A percentile compares a stretch with the other conserved stretches of the same genome.
phyloP scores from a whole-genome alignment of 2,797 vertebrate genomes.

The Argyrosomus regius region DNA sequence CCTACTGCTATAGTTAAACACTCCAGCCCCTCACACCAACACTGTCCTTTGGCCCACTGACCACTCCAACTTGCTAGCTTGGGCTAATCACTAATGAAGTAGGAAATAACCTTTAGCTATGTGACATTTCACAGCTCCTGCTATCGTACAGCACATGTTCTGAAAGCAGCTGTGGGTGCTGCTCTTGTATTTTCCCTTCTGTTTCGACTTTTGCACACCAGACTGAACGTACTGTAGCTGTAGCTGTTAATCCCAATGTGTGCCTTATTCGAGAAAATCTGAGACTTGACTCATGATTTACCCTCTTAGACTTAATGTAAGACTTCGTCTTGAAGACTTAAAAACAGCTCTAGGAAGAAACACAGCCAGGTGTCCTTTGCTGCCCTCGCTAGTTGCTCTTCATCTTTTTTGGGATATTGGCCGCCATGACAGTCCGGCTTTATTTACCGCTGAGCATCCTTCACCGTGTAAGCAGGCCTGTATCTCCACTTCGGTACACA shows the following conservation, averaged over 20 bases:
- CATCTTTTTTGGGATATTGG: slow-evolving; percentile 9
- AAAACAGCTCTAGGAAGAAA: slow-evolving; percentile 25
- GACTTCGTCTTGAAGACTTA: slow-evolving; percentile 9
- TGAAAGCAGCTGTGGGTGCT: slow-evolving; percentile 9
- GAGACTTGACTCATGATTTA: slow-evolving; percentile 7
- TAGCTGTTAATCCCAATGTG: background rate
- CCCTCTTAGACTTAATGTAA: background rate
- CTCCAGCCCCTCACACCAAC: slow-evolving; percentile 16
- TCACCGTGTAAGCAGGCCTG: background rate
- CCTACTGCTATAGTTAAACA: slow-evolving; percentile 26
- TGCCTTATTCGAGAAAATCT: background rate
- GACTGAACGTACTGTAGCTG: background rate
- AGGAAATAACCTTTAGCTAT: slow-evolving; percentile 72
- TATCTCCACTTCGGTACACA: background rate
- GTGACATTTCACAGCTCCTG: slow-evolving; percentile 72
- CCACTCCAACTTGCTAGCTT: slow-evolving; percentile 14
- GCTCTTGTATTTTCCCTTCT: background rate
- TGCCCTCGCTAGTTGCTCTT: slow-evolving; percentile 5
- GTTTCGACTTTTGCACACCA: background rate
- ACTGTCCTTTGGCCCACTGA: slow-evolving; percentile 48
- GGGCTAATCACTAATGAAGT: slow-evolving; percentile 42
- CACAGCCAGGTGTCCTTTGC: background rate
- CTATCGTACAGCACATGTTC: slow-evolving; percentile 42
- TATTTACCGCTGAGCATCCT: slow-evolving; percentile 34
- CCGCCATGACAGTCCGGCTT: slow-evolving; percentile 16